Conservation (phyloP, 2,797 vertebrate genomes). For the Danio aesculapii region DNA sequence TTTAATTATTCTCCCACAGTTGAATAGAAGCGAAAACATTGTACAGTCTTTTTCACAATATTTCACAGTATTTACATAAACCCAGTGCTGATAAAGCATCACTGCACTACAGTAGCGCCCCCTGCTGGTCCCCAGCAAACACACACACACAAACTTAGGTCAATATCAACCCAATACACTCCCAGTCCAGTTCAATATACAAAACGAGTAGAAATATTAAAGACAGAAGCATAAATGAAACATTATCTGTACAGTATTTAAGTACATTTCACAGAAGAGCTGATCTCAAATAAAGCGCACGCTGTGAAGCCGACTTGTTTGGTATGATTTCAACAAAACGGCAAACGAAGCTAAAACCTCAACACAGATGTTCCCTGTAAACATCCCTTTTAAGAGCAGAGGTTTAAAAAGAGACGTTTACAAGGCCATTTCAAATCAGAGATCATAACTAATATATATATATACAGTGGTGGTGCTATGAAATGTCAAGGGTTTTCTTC, state of each 20-base stretch:
- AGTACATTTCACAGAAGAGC: conserved; percentile 70
- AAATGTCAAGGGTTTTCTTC: conserved; percentile 16
- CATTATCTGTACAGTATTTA: conserved; percentile 70
- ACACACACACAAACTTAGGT: conserved; percentile 58
- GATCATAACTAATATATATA: background rate
- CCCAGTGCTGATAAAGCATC: conserved; percentile 21
- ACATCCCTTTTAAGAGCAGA: conserved; percentile 54
- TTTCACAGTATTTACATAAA: conserved; percentile 81
- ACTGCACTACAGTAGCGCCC: conserved; percentile 50
- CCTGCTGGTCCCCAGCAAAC: conserved; percentile 56
- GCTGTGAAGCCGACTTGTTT: conserved; percentile 62
- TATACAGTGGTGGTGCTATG: conserved; percentile 29
- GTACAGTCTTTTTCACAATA: conserved; percentile 79
- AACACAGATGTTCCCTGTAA: conserved; percentile 59
- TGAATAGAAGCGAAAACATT: conserved; percentile 70
- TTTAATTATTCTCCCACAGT: conserved; percentile 73
- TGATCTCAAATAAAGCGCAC: conserved; percentile 65
- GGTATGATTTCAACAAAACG: conserved; percentile 52
- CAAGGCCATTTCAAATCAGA: conserved; percentile 38
- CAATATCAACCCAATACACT: conserved; percentile 39
- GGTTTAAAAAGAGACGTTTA: conserved; percentile 37
- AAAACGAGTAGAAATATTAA: conserved; percentile 65
- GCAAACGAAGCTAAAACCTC: conserved; percentile 16
- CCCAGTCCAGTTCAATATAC: conserved; percentile 52
- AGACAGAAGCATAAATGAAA: conserved; percentile 63